A percentile compares a stretch with the other conserved stretches of the same genome.
phyloP scores from a whole-genome alignment of 2,113 vertebrate genomes.

The Hucho hucho region DNA sequence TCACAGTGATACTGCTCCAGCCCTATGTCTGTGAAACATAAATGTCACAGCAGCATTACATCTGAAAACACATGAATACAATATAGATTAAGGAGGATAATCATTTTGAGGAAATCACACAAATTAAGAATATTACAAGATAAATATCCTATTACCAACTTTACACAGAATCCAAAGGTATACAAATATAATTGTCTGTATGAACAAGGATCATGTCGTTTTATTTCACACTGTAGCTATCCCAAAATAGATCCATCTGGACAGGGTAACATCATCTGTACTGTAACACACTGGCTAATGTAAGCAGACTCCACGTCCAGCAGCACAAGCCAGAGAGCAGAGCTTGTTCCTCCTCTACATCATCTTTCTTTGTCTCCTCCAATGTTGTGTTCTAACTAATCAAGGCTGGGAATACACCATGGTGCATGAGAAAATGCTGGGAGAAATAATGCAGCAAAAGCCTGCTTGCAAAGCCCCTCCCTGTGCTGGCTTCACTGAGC shows the following conservation, averaged over 20 bases:
- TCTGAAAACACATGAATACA: too few species aligned
- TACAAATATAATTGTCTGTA: too few species aligned
- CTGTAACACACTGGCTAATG: slow-evolving; percentile 51
- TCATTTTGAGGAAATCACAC: background rate
- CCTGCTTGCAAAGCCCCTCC: slow-evolving; percentile 68
- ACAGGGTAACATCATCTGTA: slow-evolving; percentile 59
- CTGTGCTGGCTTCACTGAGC: slow-evolving; percentile 46
- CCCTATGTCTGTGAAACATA: slow-evolving; percentile 22
- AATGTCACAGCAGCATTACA: background rate
- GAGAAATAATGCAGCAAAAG: slow-evolving; percentile 68
- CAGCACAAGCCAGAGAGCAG: slow-evolving; percentile 36
- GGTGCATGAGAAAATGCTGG: slow-evolving; percentile 34
- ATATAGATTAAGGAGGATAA: too few species aligned
- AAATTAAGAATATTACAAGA: background rate
- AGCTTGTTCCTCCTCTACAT: slow-evolving; percentile 15
- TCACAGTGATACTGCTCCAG: slow-evolving; percentile 43
- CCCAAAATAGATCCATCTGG: slow-evolving; percentile 5
- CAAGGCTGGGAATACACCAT: slow-evolving; percentile 48
- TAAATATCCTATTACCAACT: too few species aligned
- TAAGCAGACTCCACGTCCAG: slow-evolving; percentile 52
- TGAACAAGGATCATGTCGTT: background rate
- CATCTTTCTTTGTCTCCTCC: slow-evolving; percentile 60
- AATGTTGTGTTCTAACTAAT: slow-evolving; percentile 51
- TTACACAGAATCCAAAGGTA: too few species aligned
- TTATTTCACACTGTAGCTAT: background rate